phyloP scores from a whole-genome alignment of 1,140 invertebrate genomes.

The Triops cancriformis region DNA sequence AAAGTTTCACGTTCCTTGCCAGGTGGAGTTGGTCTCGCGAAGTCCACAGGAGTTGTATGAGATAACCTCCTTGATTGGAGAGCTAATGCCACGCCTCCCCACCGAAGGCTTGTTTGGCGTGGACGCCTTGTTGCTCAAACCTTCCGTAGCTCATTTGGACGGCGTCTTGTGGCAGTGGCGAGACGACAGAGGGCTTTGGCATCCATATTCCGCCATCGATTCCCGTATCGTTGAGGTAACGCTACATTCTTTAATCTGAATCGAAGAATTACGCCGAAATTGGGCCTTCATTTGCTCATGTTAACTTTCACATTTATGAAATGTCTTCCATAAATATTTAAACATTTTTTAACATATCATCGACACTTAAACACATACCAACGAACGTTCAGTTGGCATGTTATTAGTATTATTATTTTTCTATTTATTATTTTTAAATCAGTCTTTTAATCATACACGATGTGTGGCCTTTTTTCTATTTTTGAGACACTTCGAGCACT shows the following conservation, averaged over 20 bases:
- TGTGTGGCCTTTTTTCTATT: too few species aligned
- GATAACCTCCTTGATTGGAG: slow-evolving; percentile 89
- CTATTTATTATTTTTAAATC: too few species aligned
- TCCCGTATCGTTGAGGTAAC: slow-evolving; percentile 69
- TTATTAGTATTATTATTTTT: too few species aligned
- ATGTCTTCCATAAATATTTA: too few species aligned
- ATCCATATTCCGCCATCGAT: slow-evolving; percentile 61
- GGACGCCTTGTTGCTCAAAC: slow-evolving; percentile 72
- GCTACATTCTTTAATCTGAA: slow-evolving; percentile 19
- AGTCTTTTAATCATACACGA: too few species aligned
- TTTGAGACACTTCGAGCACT: too few species aligned
- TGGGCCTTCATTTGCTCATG: too few species aligned
- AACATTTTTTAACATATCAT: too few species aligned
- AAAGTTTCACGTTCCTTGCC: slow-evolving; percentile 17
- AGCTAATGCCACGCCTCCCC: slow-evolving; percentile 88
- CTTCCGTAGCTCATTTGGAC: slow-evolving; percentile 54
- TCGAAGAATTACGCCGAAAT: too few species aligned
- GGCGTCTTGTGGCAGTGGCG: slow-evolving; percentile 91
- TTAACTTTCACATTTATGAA: too few species aligned
- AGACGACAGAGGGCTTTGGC: slow-evolving; percentile 69
- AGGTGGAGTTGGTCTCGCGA: slow-evolving; percentile 76
- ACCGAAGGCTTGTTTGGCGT: slow-evolving; percentile 89
- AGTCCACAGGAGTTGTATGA: slow-evolving; percentile 93
- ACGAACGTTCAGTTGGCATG: too few species aligned
- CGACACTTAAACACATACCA: too few species aligned